Percentiles rank a stretch among this genome's conserved stretches.
Evolutionary conservation across 2,797 vertebrate species (phyloP).

Genomic region (Brachymystax lenok): DNA sequence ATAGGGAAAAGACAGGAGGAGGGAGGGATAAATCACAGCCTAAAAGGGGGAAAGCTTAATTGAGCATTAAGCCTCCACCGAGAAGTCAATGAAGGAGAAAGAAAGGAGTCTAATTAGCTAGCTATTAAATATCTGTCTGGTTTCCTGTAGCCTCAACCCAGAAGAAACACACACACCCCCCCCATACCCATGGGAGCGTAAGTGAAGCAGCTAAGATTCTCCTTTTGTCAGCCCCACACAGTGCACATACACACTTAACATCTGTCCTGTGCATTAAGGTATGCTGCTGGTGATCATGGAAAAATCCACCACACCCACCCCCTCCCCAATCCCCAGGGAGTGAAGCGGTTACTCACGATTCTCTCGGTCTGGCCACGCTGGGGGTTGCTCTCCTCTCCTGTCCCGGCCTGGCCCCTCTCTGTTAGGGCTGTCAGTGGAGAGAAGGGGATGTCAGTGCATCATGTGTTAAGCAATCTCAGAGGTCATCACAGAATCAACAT

Average conservation of each 20-base stretch:
- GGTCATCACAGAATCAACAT: slow-evolving; percentile 54
- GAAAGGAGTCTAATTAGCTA: slow-evolving; percentile 7
- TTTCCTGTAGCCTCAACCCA: background rate
- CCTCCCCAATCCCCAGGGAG: slow-evolving; percentile 24
- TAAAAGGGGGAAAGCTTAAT: slow-evolving; percentile 7
- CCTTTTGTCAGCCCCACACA: background rate
- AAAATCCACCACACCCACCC: slow-evolving; percentile 1
- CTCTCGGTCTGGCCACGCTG: slow-evolving; percentile 58
- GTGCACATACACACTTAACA: background rate
- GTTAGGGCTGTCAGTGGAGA: slow-evolving; percentile 32
- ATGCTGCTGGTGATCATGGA: slow-evolving; percentile 14
- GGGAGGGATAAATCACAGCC: slow-evolving; percentile 2
- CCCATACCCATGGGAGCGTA: background rate
- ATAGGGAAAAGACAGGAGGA: background rate
- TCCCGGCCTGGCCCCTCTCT: slow-evolving; percentile 43
- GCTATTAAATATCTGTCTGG: slow-evolving; percentile 5
- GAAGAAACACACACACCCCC: background rate
- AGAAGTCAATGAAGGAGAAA: slow-evolving; percentile 10
- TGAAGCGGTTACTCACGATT: slow-evolving; percentile 68
- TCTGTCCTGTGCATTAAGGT: slow-evolving; percentile 8
- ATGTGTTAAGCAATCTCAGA: slow-evolving; percentile 39
- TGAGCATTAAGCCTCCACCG: background rate
- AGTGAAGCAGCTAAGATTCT: background rate
- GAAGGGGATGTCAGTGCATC: slow-evolving; percentile 36
- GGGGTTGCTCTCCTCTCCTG: slow-evolving; percentile 24